phyloP scores from a whole-genome alignment of 2,888 invertebrate genomes.

The Uropetala carovei region DNA sequence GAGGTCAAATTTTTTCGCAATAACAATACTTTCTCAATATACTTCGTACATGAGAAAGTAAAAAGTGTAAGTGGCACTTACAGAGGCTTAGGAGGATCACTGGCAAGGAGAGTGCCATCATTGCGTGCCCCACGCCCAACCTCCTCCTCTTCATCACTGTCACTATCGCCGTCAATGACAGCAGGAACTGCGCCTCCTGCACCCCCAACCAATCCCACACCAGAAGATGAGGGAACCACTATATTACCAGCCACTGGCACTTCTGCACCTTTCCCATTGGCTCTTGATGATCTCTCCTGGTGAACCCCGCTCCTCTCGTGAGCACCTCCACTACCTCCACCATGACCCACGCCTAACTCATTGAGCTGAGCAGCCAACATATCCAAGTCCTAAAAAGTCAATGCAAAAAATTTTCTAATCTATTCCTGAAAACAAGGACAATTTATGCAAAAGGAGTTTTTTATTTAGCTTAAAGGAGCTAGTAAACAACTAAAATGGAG shows the following conservation, averaged over 20 bases:
- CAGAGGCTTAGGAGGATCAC: slow-evolving; percentile 98
- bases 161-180: slow-evolving; percentile 71
- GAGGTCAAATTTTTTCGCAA: no score
- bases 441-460: no score
- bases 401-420: no score
- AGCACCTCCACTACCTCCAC: slow-evolving; percentile 78
- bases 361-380: slow-evolving; percentile 96
- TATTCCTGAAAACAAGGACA: no score
- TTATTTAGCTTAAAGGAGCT: neutral
- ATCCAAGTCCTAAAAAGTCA: slow-evolving; percentile 90
- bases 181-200: slow-evolving; percentile 86
- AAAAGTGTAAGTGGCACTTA: slow-evolving; percentile 77
- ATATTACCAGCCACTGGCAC: slow-evolving; percentile 74
- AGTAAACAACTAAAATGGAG: neutral
- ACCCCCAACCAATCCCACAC: slow-evolving; percentile 78
- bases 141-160: slow-evolving; percentile 88
- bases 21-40: no score
- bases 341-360: slow-evolving; percentile 89
- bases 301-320: neutral
- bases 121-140: slow-evolving; percentile 89
- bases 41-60: no score
- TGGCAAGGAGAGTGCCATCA: slow-evolving; percentile 96
- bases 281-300: slow-evolving; percentile 78
- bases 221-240: slow-evolving; percentile 69
- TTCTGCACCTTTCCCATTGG: slow-evolving; percentile 79